Percentiles rank a stretch among this genome's conserved stretches.
Evolutionary conservation across 1,140 invertebrate genomes (phyloP).

Genomic region (Neuroterus valhalla): DNA sequence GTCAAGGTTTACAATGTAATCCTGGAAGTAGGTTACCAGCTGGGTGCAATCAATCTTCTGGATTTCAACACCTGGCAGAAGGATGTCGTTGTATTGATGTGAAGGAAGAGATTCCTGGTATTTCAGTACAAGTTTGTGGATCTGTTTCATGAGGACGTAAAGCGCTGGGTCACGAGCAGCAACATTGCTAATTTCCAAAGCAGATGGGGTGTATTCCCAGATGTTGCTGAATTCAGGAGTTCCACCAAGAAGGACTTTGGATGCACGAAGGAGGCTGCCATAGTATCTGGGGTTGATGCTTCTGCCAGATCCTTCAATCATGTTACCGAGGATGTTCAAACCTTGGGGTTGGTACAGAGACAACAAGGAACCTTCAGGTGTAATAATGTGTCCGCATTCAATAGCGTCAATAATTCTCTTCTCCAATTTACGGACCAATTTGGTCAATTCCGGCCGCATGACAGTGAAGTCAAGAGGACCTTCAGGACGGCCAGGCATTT

Average conservation of each 20-base stretch:
- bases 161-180: slow-evolving; percentile 76
- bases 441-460: too few species aligned
- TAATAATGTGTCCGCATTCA: slow-evolving; percentile 78
- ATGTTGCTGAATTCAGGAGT: slow-evolving; percentile 62
- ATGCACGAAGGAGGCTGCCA: slow-evolving; percentile 76
- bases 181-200: slow-evolving; percentile 71
- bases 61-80: slow-evolving; percentile 78
- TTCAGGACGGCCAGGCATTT: slow-evolving; percentile 76
- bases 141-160: slow-evolving; percentile 74
- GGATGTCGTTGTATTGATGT: slow-evolving; percentile 79
- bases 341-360: slow-evolving; percentile 70
- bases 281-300: slow-evolving; percentile 75
- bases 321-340: slow-evolving; percentile 74
- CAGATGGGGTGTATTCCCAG: slow-evolving; percentile 70
- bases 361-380: slow-evolving; percentile 65
- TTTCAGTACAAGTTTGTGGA: slow-evolving; percentile 73
- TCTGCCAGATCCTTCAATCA: slow-evolving; percentile 71
- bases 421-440: too few species aligned
- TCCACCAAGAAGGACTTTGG: slow-evolving; percentile 78
- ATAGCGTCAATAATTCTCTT: slow-evolving; percentile 70
- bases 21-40: slow-evolving; percentile 78
- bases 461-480: neutral
- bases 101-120: slow-evolving; percentile 78
- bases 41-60: slow-evolving; percentile 78
- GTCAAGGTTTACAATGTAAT: slow-evolving; percentile 76